These are phyloP conservation scores for Nycticorax nycticorax DNA, from an alignment of 2,113 vertebrate species.

Conservation along the genomic window DNA sequence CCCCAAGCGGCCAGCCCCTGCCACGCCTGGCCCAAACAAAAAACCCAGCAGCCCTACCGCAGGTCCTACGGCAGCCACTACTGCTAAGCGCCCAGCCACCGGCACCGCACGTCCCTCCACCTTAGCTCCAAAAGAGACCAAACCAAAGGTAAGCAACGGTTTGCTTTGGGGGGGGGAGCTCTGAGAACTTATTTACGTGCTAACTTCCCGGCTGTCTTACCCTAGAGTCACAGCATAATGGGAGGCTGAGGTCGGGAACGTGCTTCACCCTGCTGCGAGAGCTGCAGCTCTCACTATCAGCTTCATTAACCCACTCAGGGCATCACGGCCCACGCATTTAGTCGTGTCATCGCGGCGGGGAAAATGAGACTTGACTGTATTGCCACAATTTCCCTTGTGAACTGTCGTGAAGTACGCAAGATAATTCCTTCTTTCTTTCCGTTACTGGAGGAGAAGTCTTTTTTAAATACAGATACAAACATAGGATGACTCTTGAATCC, in stretches of 20 bases:
- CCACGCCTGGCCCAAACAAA: conserved; percentile 78
- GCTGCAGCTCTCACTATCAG: neutral
- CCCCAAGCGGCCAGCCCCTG: conserved; percentile 77
- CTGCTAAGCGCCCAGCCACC: conserved; percentile 72
- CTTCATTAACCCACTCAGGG: neutral
- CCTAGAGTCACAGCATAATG: fast-evolving
- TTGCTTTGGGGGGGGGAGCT: neutral
- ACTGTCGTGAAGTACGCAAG: neutral
- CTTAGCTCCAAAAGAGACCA: conserved; percentile 74
- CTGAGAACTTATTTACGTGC: fast-evolving
- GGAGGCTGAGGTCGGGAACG: fast-evolving
- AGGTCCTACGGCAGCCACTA: conserved; percentile 52
- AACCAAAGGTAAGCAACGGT: conserved; percentile 84
- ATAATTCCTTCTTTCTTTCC: neutral
- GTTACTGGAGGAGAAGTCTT: neutral
- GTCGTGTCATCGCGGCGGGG: neutral
- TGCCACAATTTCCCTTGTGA: neutral
- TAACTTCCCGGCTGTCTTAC: fast-evolving
- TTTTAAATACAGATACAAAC: neutral
- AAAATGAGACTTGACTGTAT: fast-evolving
- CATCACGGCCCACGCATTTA: neutral
- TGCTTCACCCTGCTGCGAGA: fast-evolving
- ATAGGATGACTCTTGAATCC: neutral
- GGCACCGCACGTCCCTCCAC: conserved; percentile 55
- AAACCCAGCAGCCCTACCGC: conserved; percentile 78